Base-by-base conservation (phyloP, 1,140 invertebrate genomes). In the Microplitis demolitor region DNA sequence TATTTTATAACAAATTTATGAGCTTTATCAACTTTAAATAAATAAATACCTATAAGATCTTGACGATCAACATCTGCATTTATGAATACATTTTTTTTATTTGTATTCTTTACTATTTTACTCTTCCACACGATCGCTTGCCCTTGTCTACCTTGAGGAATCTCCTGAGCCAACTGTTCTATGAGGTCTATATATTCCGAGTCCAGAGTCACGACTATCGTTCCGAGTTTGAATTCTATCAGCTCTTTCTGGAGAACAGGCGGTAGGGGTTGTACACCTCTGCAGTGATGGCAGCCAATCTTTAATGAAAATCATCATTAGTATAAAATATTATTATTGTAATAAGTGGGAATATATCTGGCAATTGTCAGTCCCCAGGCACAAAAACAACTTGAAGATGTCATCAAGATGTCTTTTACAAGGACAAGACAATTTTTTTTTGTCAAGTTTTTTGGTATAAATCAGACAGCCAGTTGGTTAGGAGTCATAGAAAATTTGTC, bases 231-330 rank as follows among this genome's bases (percentile, higher is more conserved):
- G 45, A 77, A 81, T 69, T 84, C 83, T 3, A 87, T 72, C 13
- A 87, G 60, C 62, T 78, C 72, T 51, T 87, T 84, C 45, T 87
- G 83, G 11, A 87, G 68, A 1, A 78, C 74, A 11, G 60, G 11
- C 33, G 79, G 78, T 51, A 87, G 74, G 3, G 84, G 82, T 66
- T 83, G 76, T 11, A 79, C 56, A 6, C 81, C 83, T 81, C 84
- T 75, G 34, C 86, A 87, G 54, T 87, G 86, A 77, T 86, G 85
- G 71, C 86, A 87, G 14, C 86, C 86, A 37, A 86, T 72, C 85
- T 87, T n/a, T 0, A 72, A 77, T 24, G 31, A 62, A 66, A 63
- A 24, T 24, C 24, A 24, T 2, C 24, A 24, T 24, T 24, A 24
- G 24, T 24, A 24, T 24, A 24, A 24, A 24, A n/a, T n/a, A n/a